These are phyloP conservation scores for Pseudomyrmex concolor DNA, from an alignment of 1,140 invertebrate species.

Conservation along the genomic window DNA sequence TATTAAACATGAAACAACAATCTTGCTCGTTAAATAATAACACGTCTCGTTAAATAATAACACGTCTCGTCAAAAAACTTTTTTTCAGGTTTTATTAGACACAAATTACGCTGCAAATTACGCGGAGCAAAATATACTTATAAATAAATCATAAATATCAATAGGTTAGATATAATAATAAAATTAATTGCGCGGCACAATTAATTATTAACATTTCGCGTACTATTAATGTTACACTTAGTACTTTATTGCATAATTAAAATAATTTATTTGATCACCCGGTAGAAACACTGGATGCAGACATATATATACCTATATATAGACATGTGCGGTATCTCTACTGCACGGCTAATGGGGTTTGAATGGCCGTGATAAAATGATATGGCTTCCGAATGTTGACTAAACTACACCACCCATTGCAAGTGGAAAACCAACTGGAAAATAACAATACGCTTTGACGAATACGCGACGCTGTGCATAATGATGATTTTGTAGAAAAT, in stretches of 20 bases:
- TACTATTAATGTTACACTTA: background rate
- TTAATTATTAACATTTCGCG: background rate
- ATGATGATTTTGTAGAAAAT: background rate
- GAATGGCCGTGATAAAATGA: conserved; percentile 85
- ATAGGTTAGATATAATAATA: no score
- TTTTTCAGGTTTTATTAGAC: background rate
- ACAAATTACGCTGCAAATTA: background rate
- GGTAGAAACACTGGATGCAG: conserved; percentile 75
- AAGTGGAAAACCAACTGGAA: conserved; percentile 85
- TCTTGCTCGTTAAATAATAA: background rate
- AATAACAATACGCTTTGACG: conserved; percentile 79
- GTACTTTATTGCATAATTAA: conserved; percentile 13
- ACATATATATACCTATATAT: conserved; percentile 80
- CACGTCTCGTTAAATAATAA: background rate
- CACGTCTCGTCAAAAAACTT: background rate
- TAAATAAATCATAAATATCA: no score
- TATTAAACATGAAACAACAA: background rate
- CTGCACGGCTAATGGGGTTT: conserved; percentile 85
- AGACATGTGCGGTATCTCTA: conserved; percentile 84
- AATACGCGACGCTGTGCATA: conserved; percentile 24
- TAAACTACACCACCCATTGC: conserved; percentile 84
- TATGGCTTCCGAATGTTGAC: conserved; percentile 86
- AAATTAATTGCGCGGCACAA: background rate
- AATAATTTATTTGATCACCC: conserved; percentile 68
- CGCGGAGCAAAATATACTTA: background rate